Evolutionary conservation across 64 coral and sea anemone species (phyloP), one percentile per base, ranked within the genome.

Genomic region (Montipora efflorescens): DNA sequence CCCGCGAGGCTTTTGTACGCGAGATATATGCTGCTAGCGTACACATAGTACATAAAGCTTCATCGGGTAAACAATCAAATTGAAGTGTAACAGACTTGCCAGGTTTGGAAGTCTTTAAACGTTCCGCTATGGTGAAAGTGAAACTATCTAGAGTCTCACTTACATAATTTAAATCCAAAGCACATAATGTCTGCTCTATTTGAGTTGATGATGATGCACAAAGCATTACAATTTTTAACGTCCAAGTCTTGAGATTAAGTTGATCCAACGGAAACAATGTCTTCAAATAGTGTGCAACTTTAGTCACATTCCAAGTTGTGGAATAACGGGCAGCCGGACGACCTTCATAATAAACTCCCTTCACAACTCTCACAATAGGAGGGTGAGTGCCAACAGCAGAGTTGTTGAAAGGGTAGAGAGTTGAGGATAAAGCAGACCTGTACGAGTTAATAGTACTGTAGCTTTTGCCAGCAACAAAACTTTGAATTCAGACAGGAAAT

Each of bases 151-250:
- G 0, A 87, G 80, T 47, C 74, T 84, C 8, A 16, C 7, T 59
- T 78, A 46, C 7, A 48, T 79, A 78, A 72, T 90, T 93, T 7
- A 96, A 59, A 89, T 96, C 95, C 43, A 96, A 57, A 57, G 53
- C 53, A 57, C 53, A 10, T 57, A 57, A 57, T 10, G 53, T 57
- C 53, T 57, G 53, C 74, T 90, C 79, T 87, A 79, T 89, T 87
- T 96, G 91, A 66, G 79, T 87, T 2, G 90, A 96, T 15, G 90
- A 89, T 67, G 93, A 93, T 79, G 95, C 90, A 96, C 95, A 96
- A 87, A 93, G 91, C 90, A 96, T 93, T 9, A 84, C 95, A 93
- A 91, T 28, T 28, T 93, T 96, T 21, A 96, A 89, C 51, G 95
- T 96, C 48, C 90, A 55, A 69, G n/a, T 52, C 74, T 91, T 96